Percentiles rank a stretch among this genome's conserved stretches.
These are phyloP conservation scores for Hemaris fuciformis DNA, from an alignment of 2,888 invertebrate species.

Conservation along the genomic window DNA sequence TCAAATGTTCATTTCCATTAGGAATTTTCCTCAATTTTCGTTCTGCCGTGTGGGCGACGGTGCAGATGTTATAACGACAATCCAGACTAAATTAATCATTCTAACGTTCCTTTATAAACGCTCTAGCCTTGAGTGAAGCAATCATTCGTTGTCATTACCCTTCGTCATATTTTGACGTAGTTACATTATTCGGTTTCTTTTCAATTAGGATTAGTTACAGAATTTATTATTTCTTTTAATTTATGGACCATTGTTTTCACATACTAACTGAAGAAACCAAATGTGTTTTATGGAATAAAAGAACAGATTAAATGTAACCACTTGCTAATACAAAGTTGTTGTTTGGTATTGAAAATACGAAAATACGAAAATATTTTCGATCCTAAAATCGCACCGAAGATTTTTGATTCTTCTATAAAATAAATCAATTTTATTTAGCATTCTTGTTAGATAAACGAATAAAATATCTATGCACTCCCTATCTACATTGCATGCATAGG, in stretches of 20 bases:
- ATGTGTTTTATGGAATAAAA: too few relatives aligned
- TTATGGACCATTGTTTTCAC: neutral
- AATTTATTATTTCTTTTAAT: neutral
- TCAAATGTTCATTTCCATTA: conserved; percentile 47
- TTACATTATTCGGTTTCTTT: neutral
- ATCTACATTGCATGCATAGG: neutral
- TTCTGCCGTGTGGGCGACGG: conserved; percentile 23
- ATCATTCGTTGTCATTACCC: neutral
- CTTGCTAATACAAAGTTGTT: too few relatives aligned
- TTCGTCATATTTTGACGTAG: neutral
- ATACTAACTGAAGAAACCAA: too few relatives aligned
- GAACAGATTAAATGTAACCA: too few relatives aligned
- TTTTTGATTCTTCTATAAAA: too few relatives aligned
- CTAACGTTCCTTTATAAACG: conserved; percentile 6
- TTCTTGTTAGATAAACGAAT: neutral
- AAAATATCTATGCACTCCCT: neutral
- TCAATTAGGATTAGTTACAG: neutral
- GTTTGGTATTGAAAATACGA: too few relatives aligned
- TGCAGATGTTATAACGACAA: conserved; percentile 17
- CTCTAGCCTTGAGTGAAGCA: neutral
- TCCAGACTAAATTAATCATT: conserved; percentile 19
- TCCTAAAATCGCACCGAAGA: too few relatives aligned
- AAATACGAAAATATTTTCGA: too few relatives aligned
- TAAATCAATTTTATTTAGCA: too few relatives aligned
- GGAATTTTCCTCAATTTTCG: conserved; percentile 42